A percentile compares a stretch with the other conserved stretches of the same genome.
Conservation (phyloP, 2,797 vertebrate genomes). For the Coranthus polyacanthus region DNA sequence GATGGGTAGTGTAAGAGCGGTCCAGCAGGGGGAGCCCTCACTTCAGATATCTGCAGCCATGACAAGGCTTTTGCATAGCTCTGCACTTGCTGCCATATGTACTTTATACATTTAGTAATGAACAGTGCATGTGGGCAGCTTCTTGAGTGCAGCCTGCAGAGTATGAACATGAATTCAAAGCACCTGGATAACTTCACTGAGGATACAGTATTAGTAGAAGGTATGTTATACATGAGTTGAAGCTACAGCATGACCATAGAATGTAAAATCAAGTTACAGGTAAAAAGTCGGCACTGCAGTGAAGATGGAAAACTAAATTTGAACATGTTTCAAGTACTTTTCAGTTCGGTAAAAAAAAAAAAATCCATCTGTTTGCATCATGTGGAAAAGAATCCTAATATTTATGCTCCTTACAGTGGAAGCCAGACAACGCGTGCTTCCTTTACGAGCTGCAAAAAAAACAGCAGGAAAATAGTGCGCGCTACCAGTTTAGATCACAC, state of each 20-base stretch:
- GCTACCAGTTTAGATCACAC: no score
- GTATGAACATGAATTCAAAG: constrained; percentile 48
- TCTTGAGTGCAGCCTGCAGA: constrained; percentile 28
- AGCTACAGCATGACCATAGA: background rate
- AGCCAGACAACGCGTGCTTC: background rate
- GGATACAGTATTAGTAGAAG: constrained; percentile 32
- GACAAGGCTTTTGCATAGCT: constrained; percentile 76
- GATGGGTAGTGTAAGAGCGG: background rate
- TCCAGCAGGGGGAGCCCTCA: constrained; percentile 76
- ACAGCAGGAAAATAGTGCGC: constrained; percentile 20
- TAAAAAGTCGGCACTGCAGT: constrained; percentile 58
- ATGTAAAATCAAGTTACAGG: constrained; percentile 49
- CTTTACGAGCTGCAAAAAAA: constrained; percentile 14
- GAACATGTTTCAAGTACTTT: constrained; percentile 23
- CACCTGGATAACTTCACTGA: constrained; percentile 46
- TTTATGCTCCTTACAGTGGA: constrained; percentile 11
- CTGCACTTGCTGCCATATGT: constrained; percentile 34
- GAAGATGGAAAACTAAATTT: constrained; percentile 34
- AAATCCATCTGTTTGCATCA: background rate
- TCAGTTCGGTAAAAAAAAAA: constrained; percentile 1
- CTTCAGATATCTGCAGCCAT: constrained; percentile 55
- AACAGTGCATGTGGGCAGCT: constrained; percentile 29
- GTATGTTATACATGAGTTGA: constrained; percentile 14
- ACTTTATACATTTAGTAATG: constrained; percentile 48
- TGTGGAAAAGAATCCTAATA: background rate